Base-by-base conservation (phyloP, 1,140 invertebrate species). In the Tetranychus cinnabarinus region DNA sequence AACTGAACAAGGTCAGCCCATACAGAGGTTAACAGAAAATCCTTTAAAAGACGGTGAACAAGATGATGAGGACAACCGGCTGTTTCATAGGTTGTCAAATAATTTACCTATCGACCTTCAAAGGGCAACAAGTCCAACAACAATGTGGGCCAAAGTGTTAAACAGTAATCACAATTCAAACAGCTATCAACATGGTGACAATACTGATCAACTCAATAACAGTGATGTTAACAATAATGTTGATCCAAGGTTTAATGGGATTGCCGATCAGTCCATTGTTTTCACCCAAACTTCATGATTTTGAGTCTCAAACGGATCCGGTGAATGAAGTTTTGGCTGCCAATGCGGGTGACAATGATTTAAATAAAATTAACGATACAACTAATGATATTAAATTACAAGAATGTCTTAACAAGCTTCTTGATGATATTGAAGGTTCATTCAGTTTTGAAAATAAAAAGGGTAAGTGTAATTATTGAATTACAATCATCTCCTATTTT, bases 221-320 rank as follows among this genome's bases (percentile, higher is more conserved):
- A 47, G 46, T 47, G 46, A 47, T 52, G 7, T n/a, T 31, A 31
- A 31, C 5, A 52, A 23, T 52, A 7, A 52, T 13, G 31, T 52
- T 31, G 7, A 31, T 52, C 50, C 15, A n/a, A 50, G 23, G 6
- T 6, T 10, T 31, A 52, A 52, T 23, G 23, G 23, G 23, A 23
- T 23, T 23, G 23, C 23, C 5, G 23, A 52, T 52, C 5, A 52
- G 8, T 6, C 23, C 2, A 52, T 31, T 23, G 50, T 8, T 52
- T 1, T 52, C n/a, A 8, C 23, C 46, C 2, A 60, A 35, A 23
- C n/a, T 5, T 15, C 52, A 37, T n/a, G 66, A 68, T 58, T 67
- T 68, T 52, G 66, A 67, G 37, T 64, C 66, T 10, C 67, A 68
- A 55, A 68, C 67, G 3, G 66, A 68, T 45, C 66, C 66, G 10